Evolutionary conservation across 2,888 invertebrate genomes (phyloP).

Genomic region (Nipponacmea schrenckii): DNA sequence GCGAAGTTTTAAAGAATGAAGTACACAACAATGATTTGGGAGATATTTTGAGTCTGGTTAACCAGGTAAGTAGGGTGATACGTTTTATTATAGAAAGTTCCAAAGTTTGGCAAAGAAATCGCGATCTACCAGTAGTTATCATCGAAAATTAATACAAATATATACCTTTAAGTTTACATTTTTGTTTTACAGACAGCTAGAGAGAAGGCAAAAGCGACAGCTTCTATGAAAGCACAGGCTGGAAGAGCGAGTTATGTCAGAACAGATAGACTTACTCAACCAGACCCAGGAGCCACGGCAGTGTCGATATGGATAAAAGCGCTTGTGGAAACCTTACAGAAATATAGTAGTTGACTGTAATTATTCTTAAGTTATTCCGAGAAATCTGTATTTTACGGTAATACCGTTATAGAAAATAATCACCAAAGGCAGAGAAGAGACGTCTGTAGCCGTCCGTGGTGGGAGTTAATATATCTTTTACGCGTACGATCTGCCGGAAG

Average conservation of each 20-base stretch:
- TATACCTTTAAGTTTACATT: no score
- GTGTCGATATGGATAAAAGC: conserved; percentile 74
- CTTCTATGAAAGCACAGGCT: conserved; percentile 71
- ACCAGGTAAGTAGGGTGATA: background rate
- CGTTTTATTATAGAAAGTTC: no score
- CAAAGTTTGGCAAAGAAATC: no score
- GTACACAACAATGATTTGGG: background rate
- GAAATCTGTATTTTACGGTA: no score
- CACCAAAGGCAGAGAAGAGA: no score
- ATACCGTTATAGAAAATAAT: no score
- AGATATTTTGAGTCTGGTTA: background rate
- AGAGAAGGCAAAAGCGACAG: conserved; percentile 55
- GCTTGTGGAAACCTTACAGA: conserved; percentile 49
- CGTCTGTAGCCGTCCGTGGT: no score
- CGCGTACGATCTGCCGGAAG: no score
- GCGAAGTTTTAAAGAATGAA: conserved; percentile 29
- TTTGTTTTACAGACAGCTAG: conserved; percentile 47
- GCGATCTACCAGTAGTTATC: no score
- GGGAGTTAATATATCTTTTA: no score
- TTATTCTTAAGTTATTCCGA: no score
- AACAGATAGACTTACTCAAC: conserved; percentile 66
- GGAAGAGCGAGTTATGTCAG: conserved; percentile 80
- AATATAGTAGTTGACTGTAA: background rate
- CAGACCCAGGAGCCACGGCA: conserved; percentile 79
- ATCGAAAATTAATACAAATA: no score